Percentiles rank a stretch among this genome's conserved stretches.
Conservation (phyloP, 2,797 vertebrate species). For the Pipistrellus nathusii region DNA sequence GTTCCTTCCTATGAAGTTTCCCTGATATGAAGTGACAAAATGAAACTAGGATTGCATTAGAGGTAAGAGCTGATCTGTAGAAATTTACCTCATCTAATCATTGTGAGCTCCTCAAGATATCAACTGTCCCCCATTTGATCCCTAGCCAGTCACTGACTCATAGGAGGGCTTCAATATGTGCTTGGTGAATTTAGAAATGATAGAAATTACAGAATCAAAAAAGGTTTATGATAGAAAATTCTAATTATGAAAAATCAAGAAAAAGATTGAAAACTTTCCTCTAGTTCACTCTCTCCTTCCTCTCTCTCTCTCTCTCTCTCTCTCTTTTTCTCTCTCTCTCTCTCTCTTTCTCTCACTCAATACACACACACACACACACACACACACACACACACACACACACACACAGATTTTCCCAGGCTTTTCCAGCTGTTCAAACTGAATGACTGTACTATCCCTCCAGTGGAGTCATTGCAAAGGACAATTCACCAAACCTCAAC, state of each 20-base stretch:
- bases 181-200: background rate
- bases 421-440: background rate
- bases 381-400: too few relatives aligned
- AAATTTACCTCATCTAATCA: constrained; percentile 2
- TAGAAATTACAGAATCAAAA: background rate
- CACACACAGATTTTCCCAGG: background rate
- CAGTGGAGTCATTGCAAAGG: background rate
- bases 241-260: background rate
- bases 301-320: background rate
- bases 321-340: background rate
- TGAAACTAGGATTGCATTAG: background rate
- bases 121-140: background rate
- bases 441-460: background rate
- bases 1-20: background rate
- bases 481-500: background rate
- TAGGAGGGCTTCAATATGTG: background rate
- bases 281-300: background rate
- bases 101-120: background rate
- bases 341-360: background rate
- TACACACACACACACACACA: too few relatives aligned
- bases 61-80: background rate
- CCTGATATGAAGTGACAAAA: background rate
- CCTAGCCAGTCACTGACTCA: background rate
- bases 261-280: background rate
- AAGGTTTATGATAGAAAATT: background rate